A percentile compares a stretch with the other conserved stretches of the same genome.
Conservation (phyloP, 2,113 vertebrate genomes). For the Caloenas nicobarica region DNA sequence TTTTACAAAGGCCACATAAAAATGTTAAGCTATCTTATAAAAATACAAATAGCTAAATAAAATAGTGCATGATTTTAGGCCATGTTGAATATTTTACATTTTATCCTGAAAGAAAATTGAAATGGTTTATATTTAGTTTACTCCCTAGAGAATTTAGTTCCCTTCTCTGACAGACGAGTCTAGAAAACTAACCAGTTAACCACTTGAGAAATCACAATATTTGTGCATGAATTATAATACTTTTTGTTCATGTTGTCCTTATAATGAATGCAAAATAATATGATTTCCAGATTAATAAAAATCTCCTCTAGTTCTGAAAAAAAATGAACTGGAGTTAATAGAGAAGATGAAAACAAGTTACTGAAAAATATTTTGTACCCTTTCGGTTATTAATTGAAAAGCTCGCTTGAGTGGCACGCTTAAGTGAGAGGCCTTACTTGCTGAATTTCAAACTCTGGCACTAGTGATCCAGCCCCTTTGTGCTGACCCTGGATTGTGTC, state of each 20-base stretch:
- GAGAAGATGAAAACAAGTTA: background rate
- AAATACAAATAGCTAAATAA: background rate
- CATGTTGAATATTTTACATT: background rate
- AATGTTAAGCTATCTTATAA: background rate
- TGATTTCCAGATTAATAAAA: background rate
- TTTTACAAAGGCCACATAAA: background rate
- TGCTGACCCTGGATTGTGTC: background rate
- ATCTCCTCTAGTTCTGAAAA: background rate
- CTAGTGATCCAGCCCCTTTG: background rate
- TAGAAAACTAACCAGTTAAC: background rate
- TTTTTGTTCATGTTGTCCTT: background rate
- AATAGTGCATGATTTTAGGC: background rate
- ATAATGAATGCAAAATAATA: background rate
- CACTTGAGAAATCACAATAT: background rate
- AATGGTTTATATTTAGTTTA: background rate
- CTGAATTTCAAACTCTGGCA: background rate
- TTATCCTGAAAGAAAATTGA: background rate
- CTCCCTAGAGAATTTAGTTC: background rate
- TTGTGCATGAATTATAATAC: background rate
- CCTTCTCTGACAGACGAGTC: background rate
- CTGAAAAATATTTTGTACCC: background rate
- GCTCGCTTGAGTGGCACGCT: background rate
- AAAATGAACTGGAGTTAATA: background rate
- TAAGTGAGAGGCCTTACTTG: background rate
- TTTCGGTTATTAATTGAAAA: background rate